A percentile compares a stretch with the other conserved stretches of the same genome.
Evolutionary conservation across 2,888 invertebrate genomes (phyloP).

Genomic region (Pterostichus niger): DNA sequence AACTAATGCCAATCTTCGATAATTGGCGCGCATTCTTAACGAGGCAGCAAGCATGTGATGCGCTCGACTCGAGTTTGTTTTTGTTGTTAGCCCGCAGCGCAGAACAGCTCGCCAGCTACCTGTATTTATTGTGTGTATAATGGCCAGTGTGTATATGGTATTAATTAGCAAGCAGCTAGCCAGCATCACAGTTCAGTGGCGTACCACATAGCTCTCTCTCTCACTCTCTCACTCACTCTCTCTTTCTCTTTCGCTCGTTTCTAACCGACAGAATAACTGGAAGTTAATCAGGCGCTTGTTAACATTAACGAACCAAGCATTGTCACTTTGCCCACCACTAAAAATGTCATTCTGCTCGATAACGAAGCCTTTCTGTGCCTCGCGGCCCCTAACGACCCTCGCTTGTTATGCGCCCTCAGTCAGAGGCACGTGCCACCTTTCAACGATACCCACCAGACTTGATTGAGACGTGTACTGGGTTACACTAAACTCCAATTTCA

Average conservation of each 20-base stretch:
- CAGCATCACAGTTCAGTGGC: slow-evolving; percentile 10
- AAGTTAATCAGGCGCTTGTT: slow-evolving; percentile 76
- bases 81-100: slow-evolving; percentile 25
- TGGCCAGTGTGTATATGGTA: slow-evolving; percentile 69
- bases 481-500: too few species aligned
- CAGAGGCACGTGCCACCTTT: slow-evolving; percentile 27
- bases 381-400: slow-evolving; percentile 67
- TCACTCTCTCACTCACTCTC: not conserved
- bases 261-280: slow-evolving; percentile 71
- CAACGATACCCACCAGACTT: slow-evolving; percentile 4
- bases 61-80: slow-evolving; percentile 12
- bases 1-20: slow-evolving; percentile 39
- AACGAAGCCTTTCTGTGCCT: slow-evolving; percentile 74
- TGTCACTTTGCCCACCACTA: slow-evolving; percentile 73
- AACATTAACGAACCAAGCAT: slow-evolving; percentile 76
- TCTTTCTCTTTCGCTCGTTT: not conserved
- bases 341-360: slow-evolving; percentile 75
- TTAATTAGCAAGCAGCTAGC: slow-evolving; percentile 64
- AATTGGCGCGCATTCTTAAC: slow-evolving; percentile 43
- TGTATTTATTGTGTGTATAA: slow-evolving; percentile 70
- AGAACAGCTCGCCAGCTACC: slow-evolving; percentile 59
- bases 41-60: not conserved
- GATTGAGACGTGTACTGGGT: too few species aligned
- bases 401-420: slow-evolving; percentile 2
- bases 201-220: not conserved